Evolutionary conservation across 1,140 invertebrate genomes (phyloP), one percentile per base, ranked within the genome.

Genomic region (Pinna nobilis): DNA sequence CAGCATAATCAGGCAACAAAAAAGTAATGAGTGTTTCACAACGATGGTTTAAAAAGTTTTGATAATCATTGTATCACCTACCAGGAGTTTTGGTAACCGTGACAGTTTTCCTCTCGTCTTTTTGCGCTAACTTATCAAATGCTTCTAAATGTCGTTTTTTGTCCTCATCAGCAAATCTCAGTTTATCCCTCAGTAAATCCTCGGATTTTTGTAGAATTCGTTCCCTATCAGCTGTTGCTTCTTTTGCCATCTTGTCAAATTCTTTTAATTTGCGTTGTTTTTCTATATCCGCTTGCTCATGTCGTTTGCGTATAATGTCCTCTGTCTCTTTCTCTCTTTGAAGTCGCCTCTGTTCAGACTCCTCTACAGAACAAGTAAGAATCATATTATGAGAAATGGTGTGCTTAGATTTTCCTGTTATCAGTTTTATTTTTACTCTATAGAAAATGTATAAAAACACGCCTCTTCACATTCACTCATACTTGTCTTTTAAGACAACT

Each of bases 51-150:
- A n/a, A n/a, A n/a, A n/a, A n/a, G n/a, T n/a, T n/a, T n/a, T n/a
- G n/a, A n/a, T n/a, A n/a, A n/a, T n/a, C n/a, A n/a, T n/a, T n/a
- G n/a, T n/a, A n/a, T 0, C 33, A 30, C 59, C 18, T 28, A 71
- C 60, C 57, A 53, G 69, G 69, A 2, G 60, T 59, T 47, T 57
- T 49, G 20, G 66, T 23, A n/a, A 66, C 25, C 2, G 33, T 67
- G 32, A 37, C 33, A 32, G 30, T 41, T n/a, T 57, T 47, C 15
- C 35, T 47, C 11, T 70, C 77, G 35, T 71, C 30, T 66, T 57
- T 63, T n/a, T n/a, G n/a, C 33, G 87, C 87, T 59, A 88, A 81
- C 23, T 84, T 72, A 66, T 87, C 86, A 30, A 55, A 77, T 2
- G 59, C 41, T 6, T 55, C 69, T n/a, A 77, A 32, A 3, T 67